These are phyloP conservation scores for Chrysina gloriosa DNA, from an alignment of 2,888 invertebrate genomes.

Conservation along the genomic window DNA sequence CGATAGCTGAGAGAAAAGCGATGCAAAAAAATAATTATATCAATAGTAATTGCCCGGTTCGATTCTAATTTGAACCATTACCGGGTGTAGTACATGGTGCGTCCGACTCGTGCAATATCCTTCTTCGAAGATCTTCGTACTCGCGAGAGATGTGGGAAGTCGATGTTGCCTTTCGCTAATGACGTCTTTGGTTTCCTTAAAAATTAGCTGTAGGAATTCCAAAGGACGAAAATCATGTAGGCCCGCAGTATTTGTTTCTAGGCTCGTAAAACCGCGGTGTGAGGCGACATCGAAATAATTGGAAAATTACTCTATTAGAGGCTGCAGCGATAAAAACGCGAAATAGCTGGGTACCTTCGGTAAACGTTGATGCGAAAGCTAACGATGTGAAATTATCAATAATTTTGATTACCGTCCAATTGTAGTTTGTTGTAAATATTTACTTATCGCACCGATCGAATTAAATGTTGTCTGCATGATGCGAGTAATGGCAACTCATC, in stretches of 20 bases:
- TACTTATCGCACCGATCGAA: too few relatives aligned
- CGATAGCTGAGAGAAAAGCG: slow-evolving; percentile 22
- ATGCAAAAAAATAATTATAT: slow-evolving; percentile 32
- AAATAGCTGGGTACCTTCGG: neutral
- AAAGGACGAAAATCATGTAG: too few relatives aligned
- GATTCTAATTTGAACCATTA: slow-evolving; percentile 38
- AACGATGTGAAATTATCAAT: too few relatives aligned
- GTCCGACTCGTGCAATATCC: neutral
- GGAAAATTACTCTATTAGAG: slow-evolving; percentile 2
- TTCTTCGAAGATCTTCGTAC: neutral
- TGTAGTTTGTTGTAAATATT: too few relatives aligned
- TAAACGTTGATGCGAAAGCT: neutral
- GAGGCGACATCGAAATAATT: neutral
- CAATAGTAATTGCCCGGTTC: slow-evolving; percentile 28
- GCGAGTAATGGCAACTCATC: too few relatives aligned
- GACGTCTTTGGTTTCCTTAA: neutral
- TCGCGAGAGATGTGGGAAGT: neutral
- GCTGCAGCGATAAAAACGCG: neutral
- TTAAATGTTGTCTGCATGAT: too few relatives aligned
- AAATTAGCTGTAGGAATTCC: too few relatives aligned
- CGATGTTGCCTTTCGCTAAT: neutral
- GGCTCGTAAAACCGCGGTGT: too few relatives aligned
- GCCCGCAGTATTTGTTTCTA: too few relatives aligned
- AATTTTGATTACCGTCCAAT: too few relatives aligned
- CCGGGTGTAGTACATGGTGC: slow-evolving; percentile 20